Base-by-base conservation (phyloP, 2,797 vertebrate genomes). In the Cichlasoma orientale region DNA sequence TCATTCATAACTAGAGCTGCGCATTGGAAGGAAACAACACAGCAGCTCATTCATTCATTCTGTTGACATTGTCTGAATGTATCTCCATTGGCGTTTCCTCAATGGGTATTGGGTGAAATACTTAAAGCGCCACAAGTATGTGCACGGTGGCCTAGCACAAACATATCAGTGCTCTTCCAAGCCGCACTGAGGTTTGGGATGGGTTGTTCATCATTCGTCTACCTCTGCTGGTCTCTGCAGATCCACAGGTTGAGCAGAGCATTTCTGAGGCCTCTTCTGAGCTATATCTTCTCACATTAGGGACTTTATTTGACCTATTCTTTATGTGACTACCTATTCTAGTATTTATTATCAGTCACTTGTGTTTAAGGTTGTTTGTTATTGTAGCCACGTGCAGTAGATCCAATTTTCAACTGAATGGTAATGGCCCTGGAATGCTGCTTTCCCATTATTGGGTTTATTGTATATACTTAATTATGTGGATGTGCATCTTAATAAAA, bases 61-160 rank as follows among this genome's bases (percentile, higher is more conserved):
- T 93, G 92, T 93, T 95, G 93, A 92, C 92, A 89, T 90, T 92
- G 91, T 92, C 87, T 93, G 88, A 92, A 92, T 92, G 92, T 90
- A 92, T 93, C 90, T 93, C 89, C 92, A 88, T 89, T 92, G 91
- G 89, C 88, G 83, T 93, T 94, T 94, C 91, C 92, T 94, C 92
- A 92, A 91, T 93, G 92, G 92, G 89, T 87, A 91, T 89, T 83
- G 85, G 86, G 83, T 90, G 90, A 89, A 89, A 93, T 95, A 91
- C 88, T 93, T 91, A 90, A 92, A 92, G 72, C 63, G 85, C 90
- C 90, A 56, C 91, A 93, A 91, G 84, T 93, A 92, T 93, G 91
- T 72, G 79, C 74, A 75, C 18, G 71, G 82, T 83, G 90, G 87
- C 91, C 89, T 75, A 87, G 86, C 87, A 91, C 90, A 94, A 94